phyloP scores from a whole-genome alignment of 2,797 vertebrate genomes.

The Gouania willdenowi region DNA sequence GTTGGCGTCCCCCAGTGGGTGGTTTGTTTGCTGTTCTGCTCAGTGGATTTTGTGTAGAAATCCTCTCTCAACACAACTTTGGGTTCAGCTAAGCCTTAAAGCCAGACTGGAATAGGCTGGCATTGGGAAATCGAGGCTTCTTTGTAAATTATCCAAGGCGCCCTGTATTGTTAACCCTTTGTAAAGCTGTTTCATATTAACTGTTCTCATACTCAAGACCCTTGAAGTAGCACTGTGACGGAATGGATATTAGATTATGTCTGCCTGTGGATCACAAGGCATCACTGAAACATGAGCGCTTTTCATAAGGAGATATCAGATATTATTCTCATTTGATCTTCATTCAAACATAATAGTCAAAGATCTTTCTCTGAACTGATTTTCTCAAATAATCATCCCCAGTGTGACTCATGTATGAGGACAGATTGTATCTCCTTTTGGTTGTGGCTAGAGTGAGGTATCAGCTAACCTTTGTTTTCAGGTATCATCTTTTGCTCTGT shows the following conservation, averaged over 20 bases:
- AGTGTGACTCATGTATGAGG: conserved; percentile 19
- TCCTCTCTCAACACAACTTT: conserved; percentile 7
- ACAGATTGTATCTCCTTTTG: conserved; percentile 31
- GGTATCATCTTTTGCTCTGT: neutral
- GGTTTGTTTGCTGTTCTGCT: conserved; percentile 22
- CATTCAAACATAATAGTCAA: conserved; percentile 17
- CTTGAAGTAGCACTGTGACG: neutral
- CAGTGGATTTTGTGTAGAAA: conserved; percentile 9
- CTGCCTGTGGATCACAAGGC: neutral
- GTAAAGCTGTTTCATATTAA: neutral
- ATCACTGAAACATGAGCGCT: neutral
- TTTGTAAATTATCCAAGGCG: neutral
- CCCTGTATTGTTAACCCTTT: neutral
- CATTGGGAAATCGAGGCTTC: neutral
- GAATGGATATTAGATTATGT: neutral
- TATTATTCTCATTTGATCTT: neutral
- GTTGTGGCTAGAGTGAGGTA: conserved; percentile 11
- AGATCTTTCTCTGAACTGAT: conserved; percentile 3
- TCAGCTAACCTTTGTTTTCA: conserved; percentile 16
- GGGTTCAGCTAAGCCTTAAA: conserved; percentile 6
- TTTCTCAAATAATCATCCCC: neutral
- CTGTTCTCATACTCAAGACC: neutral
- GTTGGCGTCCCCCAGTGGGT: conserved; percentile 12
- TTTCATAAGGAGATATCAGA: neutral
- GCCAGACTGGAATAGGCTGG: neutral